Base-by-base conservation (phyloP, 1,140 invertebrate genomes). In the Cyclargus thomasi region DNA sequence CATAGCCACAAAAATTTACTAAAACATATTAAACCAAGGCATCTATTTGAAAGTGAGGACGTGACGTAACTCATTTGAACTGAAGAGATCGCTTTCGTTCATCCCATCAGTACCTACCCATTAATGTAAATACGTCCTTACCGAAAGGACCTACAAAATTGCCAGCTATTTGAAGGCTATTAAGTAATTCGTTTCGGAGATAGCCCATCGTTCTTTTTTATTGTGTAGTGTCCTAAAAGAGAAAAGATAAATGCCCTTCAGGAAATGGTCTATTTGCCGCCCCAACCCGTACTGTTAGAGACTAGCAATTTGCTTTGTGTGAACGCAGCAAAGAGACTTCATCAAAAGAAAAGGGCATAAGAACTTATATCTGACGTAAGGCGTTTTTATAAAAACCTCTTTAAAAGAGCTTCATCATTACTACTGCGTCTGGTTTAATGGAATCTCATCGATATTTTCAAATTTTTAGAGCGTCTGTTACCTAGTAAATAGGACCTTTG, bases 251-350 rank as follows among this genome's bases (percentile, higher is more conserved):
- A 59, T 59, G 55, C 18, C 55, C 55, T 59, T 10, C 55, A 59
- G 55, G 55, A 59, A 59, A 59, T 59, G 55, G 55, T 59, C 55
- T 59, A 59, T 59, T 59, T 59, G 18, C 55, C 55, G 55, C 55
- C 18, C 55, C 18, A 20, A 59, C 55, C 18, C 55, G 55, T 20
- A 21, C 18, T 22, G 55, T 59, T 59, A 59, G 55, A 59, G 55
- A 59, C 17, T 20, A 20, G 55, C 55, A 59, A 59, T 59, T 59
- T 59, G 55, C 55, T 59, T 59, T 59, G 55, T 55, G 53, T 21
- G 55, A 20, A 59, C 55, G 10, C 18, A 59, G 55, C 55, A 20
- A 59, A 59, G 55, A 59, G 55, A 59, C 55, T 59, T 20, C 55
- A 20, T 59, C 55, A 59, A 59, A 59, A 18, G 20, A 17, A 59